phyloP scores from a whole-genome alignment of 2,888 invertebrate species.

The Holacanthella duospinosa region DNA sequence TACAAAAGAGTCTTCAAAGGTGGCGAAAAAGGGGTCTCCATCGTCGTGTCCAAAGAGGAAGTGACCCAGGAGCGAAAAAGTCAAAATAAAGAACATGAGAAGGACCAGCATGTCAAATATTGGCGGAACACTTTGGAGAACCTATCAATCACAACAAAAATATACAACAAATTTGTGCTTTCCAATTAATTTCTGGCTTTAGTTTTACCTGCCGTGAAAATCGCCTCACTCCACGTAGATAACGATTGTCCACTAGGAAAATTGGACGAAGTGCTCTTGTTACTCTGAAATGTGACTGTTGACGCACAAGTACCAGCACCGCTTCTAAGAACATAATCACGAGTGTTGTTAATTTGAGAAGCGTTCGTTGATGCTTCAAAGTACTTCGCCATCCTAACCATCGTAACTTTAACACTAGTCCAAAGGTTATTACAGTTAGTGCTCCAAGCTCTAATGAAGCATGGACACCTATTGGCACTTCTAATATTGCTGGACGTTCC shows the following conservation, averaged over 20 bases:
- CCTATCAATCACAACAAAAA: conserved; percentile 49
- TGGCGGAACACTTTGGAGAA: conserved; percentile 72
- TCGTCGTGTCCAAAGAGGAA: conserved; percentile 66
- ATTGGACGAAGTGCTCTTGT: conserved; percentile 80
- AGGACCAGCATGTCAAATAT: conserved; percentile 78
- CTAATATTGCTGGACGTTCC: conserved; percentile 59
- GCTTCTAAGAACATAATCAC: conserved; percentile 74
- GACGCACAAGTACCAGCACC: conserved; percentile 63
- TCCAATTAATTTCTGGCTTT: background rate
- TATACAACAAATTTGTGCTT: background rate
- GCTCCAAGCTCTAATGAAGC: conserved; percentile 69
- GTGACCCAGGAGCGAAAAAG: conserved; percentile 69
- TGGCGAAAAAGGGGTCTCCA: conserved; percentile 64
- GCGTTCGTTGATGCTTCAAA: conserved; percentile 67
- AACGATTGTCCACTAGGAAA: conserved; percentile 74
- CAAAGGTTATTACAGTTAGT: conserved; percentile 62
- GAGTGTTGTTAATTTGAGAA: conserved; percentile 56
- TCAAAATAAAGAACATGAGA: conserved; percentile 70
- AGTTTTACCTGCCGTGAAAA: conserved; percentile 38
- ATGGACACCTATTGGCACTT: conserved; percentile 68
- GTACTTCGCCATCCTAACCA: conserved; percentile 81
- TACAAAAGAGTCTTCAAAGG: conserved; percentile 70
- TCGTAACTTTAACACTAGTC: conserved; percentile 64
- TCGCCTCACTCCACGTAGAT: conserved; percentile 62
- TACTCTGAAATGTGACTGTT: conserved; percentile 73